Evolutionary conservation across 1,140 invertebrate genomes (phyloP), one percentile per base, ranked within the genome.

Genomic region (Nebria ingens): DNA sequence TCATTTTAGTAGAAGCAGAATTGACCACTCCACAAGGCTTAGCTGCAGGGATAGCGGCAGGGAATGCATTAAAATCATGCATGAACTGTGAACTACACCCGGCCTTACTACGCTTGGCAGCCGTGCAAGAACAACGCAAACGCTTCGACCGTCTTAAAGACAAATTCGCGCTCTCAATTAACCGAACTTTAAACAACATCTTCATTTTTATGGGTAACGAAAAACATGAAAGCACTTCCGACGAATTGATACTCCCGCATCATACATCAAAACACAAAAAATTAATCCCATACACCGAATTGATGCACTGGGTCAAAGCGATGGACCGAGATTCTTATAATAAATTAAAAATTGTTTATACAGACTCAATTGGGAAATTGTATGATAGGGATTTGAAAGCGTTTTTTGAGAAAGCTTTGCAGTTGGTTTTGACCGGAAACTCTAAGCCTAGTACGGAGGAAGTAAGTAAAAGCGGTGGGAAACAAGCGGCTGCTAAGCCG

Each of bases 161-260:
- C n/a, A 87, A 86, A 71, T 93, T 97, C 71, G 87, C 89, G 9
- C 79, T 85, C 51, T 83, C 85, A 20, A 79, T 97, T 19, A 84
- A 84, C 29, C 78, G 91, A 29, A 90, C 96, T 72, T 73, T 97
- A 13, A 96, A 93, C 67, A 96, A 96, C 76, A 76, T 93, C 34
- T 93, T 97, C 59, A 92, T 95, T 67, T 90, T 95, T 74, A 81
- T 93, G 73, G 89, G 87, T 63, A 77, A 77, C 57, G 73, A 77
- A 57, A 73, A 76, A 63, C 72, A 73, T 0, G 64, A 67, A 42
- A 59, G 58, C 58, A 61, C 40, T 51, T 70, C 74, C 6, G 75
- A 78, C 61, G 81, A 84, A n/a, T 72, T 92, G 50, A 80, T 79
- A 19, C 72, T 94, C 56, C 86, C 87, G 1, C 83, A 83, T 55